Percentiles rank a stretch among this genome's conserved stretches.
phyloP scores from a whole-genome alignment of 2,888 invertebrate genomes.

The Ophion slaviceki region DNA sequence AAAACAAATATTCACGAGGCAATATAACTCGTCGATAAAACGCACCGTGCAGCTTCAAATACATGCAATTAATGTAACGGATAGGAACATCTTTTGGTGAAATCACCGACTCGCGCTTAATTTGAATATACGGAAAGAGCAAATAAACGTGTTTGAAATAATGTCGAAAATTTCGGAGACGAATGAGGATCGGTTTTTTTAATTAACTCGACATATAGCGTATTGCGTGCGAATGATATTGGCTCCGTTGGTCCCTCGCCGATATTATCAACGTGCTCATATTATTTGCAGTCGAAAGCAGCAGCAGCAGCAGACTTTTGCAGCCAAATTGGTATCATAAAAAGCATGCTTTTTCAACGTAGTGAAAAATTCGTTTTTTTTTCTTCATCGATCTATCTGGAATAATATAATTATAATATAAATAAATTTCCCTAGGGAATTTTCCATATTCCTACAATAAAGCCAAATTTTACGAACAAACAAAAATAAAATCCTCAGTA shows the following conservation, averaged over 20 bases:
- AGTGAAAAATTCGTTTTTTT: neutral
- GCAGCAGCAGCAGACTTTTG: neutral
- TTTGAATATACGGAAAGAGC: neutral
- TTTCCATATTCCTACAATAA: no score
- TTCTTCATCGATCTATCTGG: neutral
- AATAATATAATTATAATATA: no score
- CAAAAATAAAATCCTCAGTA: no score
- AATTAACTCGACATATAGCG: neutral
- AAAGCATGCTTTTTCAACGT: neutral
- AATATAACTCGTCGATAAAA: neutral
- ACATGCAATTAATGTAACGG: neutral
- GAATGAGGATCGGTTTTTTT: neutral
- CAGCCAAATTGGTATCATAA: neutral
- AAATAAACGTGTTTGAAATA: neutral
- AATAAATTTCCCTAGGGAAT: no score
- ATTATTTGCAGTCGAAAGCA: slow-evolving; percentile 10
- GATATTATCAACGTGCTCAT: slow-evolving; percentile 17
- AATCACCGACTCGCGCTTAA: neutral
- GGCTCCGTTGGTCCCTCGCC: neutral
- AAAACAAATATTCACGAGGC: neutral
- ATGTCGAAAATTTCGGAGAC: neutral
- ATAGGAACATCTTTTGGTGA: neutral
- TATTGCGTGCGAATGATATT: slow-evolving; percentile 1
- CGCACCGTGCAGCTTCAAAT: neutral
- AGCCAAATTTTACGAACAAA: no score